phyloP scores from a whole-genome alignment of 2,888 invertebrate species.

The Amaurobius ferox region DNA sequence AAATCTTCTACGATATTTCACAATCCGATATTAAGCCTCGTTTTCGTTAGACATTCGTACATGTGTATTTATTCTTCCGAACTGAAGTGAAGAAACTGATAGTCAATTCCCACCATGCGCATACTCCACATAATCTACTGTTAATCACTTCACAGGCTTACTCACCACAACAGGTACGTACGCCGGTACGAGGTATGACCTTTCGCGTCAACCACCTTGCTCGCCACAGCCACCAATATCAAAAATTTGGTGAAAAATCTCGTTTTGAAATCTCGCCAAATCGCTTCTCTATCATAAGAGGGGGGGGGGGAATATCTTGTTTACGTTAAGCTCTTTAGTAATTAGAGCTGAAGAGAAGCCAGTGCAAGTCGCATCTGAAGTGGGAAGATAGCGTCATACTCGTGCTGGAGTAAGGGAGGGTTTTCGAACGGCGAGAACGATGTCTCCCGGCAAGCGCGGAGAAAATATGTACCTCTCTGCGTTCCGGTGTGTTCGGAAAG shows the following conservation, averaged over 20 bases:
- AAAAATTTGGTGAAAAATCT: too few species aligned
- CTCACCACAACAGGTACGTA: too few species aligned
- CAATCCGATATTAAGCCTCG: too few species aligned
- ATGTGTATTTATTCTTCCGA: too few species aligned
- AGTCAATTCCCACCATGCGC: too few species aligned
- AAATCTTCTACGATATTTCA: too few species aligned
- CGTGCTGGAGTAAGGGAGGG: neutral
- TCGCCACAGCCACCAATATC: neutral
- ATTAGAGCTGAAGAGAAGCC: slow-evolving; percentile 5
- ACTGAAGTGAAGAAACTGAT: too few species aligned
- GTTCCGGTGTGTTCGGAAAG: slow-evolving; percentile 19
- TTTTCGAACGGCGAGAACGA: neutral
- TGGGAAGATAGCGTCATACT: neutral
- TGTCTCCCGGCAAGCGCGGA: neutral
- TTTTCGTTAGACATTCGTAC: too few species aligned
- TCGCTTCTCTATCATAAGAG: too few species aligned
- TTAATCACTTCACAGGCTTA: too few species aligned
- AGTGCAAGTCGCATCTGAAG: neutral
- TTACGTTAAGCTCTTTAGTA: neutral
- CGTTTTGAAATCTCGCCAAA: neutral
- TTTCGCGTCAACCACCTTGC: neutral
- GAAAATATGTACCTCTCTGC: slow-evolving; percentile 17
- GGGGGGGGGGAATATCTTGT: too few species aligned
- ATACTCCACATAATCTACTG: too few species aligned
- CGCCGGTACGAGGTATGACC: neutral